Evolutionary conservation across 2,113 vertebrate genomes (phyloP), one percentile per base, ranked within the genome.

Genomic region (Orthonyx spaldingii): DNA sequence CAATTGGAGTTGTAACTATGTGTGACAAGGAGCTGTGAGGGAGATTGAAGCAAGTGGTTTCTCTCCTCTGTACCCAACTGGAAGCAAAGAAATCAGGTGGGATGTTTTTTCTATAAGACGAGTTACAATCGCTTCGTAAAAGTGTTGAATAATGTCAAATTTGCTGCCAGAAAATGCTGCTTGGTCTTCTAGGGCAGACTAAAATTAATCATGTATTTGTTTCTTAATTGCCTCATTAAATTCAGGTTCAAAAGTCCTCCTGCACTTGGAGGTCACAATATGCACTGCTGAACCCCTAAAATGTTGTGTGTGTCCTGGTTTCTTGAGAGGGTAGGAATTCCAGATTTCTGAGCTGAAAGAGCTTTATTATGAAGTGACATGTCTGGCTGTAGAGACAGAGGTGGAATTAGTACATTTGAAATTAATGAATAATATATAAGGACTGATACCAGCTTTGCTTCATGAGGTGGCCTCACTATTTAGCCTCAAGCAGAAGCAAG

Each of bases 401-500:
- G 57, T 94, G 88, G 79, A 78, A 89, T 81, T 78, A 76, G 52
- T 78, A 77, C 63, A 60, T 91, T 72, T 89, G 69, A 95, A 95
- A 84, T 50, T 57, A 60, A 59, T 88, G 26, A 87, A 94, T 96
- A 90, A 93, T 95, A 78, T 78, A 95, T 90, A 78, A 92, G 27
- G 33, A 60, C 64, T 93, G 89, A 75, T 87, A 44, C 42, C 27
- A 88, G 42, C 59, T 89, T 93, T 88, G 71, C 68, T 64, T 90
- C 76, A 16, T 74, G 68, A 70, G n/a, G 56, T 94, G 89, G 68
- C 91, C 77, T 86, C 74, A 55, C 89, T 94, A 8, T 86, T 95
- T 96, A 86, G 88, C 92, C 92, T 94, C 56, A 50, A 89, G 92
- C 90, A 92, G 88, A 74, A 94, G 60, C 68, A 92, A 93, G 86